Percentiles rank a stretch among this genome's conserved stretches.
Conservation (phyloP, 35 echinoderm and acorn worm species). For the Ptychodera flava region DNA sequence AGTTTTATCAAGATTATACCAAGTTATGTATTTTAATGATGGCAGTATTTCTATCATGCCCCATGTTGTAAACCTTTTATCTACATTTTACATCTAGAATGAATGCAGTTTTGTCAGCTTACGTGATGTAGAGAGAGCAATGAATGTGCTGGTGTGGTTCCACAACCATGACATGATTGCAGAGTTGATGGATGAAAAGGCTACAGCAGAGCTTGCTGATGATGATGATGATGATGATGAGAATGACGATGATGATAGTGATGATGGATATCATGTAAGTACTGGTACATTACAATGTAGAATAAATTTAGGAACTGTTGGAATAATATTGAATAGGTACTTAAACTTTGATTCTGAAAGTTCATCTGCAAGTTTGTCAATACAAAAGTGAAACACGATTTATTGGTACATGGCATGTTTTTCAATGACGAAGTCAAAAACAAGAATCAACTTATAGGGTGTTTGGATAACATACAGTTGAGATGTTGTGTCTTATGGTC, state of each 20-base stretch:
- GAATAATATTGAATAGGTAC: too few species aligned
- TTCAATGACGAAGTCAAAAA: too few species aligned
- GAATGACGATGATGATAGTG: neutral
- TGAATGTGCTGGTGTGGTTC: conserved; percentile 25
- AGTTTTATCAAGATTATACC: too few species aligned
- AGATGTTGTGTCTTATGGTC: too few species aligned
- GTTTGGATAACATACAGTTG: too few species aligned
- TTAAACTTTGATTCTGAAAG: too few species aligned
- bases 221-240: neutral
- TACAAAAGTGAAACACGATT: too few species aligned
- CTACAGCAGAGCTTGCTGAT: neutral
- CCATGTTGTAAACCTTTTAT: neutral
- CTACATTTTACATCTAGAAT: neutral
- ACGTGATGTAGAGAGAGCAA: conserved; percentile 24
- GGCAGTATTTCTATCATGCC: neutral
- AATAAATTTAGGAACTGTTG: too few species aligned
- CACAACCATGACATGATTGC: neutral
- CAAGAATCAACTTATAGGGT: too few species aligned
- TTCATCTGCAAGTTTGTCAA: too few species aligned
- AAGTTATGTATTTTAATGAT: neutral
- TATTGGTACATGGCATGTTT: too few species aligned
- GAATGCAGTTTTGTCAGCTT: conserved; percentile 37
- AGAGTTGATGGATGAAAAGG: neutral
- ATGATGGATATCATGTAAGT: neutral
- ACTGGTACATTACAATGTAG: too few species aligned